Conservation (phyloP, 2,113 vertebrate species). For the Entomyzon cyanotis region DNA sequence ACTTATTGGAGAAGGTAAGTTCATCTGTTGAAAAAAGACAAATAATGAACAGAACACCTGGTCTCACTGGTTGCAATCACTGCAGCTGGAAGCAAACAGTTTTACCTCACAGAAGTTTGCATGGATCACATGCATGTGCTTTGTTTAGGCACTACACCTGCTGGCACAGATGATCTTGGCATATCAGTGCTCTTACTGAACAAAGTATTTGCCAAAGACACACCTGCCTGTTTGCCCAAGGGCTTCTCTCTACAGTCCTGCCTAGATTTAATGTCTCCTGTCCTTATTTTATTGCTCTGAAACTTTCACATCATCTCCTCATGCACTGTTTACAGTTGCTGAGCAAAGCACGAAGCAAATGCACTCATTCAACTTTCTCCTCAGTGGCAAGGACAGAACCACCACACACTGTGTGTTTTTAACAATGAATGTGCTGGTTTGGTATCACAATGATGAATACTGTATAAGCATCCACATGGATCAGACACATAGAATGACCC, state of each 20-base stretch:
- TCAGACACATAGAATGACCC: not conserved
- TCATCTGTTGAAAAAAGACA: not conserved
- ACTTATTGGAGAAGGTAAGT: not conserved
- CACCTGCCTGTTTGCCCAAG: not conserved
- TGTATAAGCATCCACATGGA: not conserved
- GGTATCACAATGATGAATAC: not conserved
- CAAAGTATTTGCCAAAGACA: not conserved
- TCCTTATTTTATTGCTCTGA: not conserved
- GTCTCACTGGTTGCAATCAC: not conserved
- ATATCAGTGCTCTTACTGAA: not conserved
- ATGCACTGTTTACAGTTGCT: not conserved
- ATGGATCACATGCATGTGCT: accelerated
- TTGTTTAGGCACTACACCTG: accelerated
- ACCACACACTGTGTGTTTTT: not conserved
- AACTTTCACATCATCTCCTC: not conserved
- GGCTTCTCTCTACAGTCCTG: not conserved
- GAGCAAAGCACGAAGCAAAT: not conserved
- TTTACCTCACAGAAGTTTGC: not conserved
- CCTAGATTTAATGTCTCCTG: not conserved
- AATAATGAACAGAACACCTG: not conserved
- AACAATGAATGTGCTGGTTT: not conserved
- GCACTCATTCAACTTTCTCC: accelerated
- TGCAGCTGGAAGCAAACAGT: not conserved
- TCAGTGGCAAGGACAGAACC: not conserved
- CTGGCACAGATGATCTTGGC: not conserved